Conservation (phyloP, 2,888 invertebrate species). For the Carcina quercana region DNA sequence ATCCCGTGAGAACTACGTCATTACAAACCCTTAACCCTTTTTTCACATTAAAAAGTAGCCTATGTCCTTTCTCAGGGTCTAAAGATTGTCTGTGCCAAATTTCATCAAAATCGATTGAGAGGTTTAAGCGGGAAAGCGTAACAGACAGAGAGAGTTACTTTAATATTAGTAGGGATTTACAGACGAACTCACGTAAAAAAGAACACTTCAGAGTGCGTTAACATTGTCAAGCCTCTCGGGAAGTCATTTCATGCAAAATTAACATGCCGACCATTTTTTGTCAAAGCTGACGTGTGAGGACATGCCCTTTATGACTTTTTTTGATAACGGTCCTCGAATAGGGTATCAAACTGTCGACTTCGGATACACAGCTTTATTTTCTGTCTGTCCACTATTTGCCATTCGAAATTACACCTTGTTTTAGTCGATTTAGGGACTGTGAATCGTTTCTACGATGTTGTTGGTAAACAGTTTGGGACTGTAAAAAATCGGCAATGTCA, state of each 20-base stretch:
- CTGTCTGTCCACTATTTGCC: background rate
- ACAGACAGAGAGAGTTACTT: too few relatives aligned
- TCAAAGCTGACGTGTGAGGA: conserved; percentile 36
- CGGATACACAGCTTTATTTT: conserved; percentile 14
- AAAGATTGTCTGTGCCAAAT: too few relatives aligned
- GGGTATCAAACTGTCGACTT: conserved; percentile 14
- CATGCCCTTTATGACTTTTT: conserved; percentile 39
- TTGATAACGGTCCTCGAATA: conserved; percentile 33
- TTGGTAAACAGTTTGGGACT: conserved; percentile 10
- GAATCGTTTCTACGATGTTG: too few relatives aligned
- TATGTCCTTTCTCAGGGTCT: too few relatives aligned
- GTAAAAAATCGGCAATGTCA: conserved; percentile 44
- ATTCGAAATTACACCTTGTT: conserved; percentile 13
- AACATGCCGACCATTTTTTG: conserved; percentile 46
- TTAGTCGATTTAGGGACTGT: too few relatives aligned
- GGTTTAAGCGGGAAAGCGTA: too few relatives aligned
- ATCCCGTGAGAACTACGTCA: too few relatives aligned
- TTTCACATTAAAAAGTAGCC: too few relatives aligned
- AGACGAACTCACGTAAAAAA: background rate
- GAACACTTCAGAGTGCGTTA: conserved; percentile 4
- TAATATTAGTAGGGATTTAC: too few relatives aligned
- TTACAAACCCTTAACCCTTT: too few relatives aligned
- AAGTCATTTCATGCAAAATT: conserved; percentile 67
- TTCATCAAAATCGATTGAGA: too few relatives aligned
- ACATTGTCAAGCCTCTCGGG: conserved; percentile 18